Base-by-base conservation (phyloP, 2,797 vertebrate genomes). In the Lateolabrax maculatus region DNA sequence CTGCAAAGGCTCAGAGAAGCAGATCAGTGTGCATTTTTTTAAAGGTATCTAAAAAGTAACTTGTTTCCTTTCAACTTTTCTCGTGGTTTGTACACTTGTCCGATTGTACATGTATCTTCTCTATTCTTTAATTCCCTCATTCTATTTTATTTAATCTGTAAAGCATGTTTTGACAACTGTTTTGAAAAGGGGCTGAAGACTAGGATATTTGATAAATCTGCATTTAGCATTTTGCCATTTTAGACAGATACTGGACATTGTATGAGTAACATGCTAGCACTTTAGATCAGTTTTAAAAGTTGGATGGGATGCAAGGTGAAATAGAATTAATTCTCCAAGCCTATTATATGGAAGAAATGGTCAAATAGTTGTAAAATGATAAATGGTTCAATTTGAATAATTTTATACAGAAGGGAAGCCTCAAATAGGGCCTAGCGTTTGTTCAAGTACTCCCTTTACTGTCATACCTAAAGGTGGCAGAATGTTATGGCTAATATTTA, bases 371-470 rank as follows among this genome's bases (percentile, higher is more conserved):
- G 12, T 67, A 68, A 75, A 68, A 76, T 57, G 44, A 65, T 77
- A 68, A 75, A 79, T 43, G 77, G 53, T 70, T 82, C 61, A 78
- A n/a, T 82, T 79, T 75, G 23, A 84, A 64, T 63, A 61, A 66
- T 83, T 71, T 79, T 66, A 77, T 23, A 43, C 34, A 52, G 37
- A 52, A 27, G 48, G 23, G 64, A 66, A 71, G 52, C 62, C 57
- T 84, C 41, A 74, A 75, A 75, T 68, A 37, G 44, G 23, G 49
- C 34, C 25, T 51, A 34, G 48, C 65, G 77, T 79, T 34, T 53
- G 51, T 62, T 72, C 53, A 72, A 52, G 34, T 19, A 9, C 53
- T 70, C 16, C 53, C 21, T 82, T 71, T 44, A 74, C 52, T 69
- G 72, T 71, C 41, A 82, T 44, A 60, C 48, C 43, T 83, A 46